Evolutionary conservation across 2,113 vertebrate genomes (phyloP).

Genomic region (Nymphicus hollandicus): DNA sequence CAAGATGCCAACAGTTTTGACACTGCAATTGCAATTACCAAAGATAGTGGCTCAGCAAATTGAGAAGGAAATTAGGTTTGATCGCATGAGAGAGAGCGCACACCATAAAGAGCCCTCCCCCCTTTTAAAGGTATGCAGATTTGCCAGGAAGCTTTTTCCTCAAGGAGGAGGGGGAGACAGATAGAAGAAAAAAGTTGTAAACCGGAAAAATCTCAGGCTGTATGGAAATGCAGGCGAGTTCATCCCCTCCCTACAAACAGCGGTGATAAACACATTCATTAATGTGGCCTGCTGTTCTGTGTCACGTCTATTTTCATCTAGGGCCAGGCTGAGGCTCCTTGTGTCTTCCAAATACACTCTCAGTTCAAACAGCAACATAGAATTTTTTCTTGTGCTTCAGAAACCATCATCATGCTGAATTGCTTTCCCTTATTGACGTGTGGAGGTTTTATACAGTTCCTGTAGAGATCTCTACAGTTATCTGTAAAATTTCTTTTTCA

Average conservation of each 20-base stretch:
- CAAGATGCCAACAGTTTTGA: conserved; percentile 54
- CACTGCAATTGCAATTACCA: conserved; percentile 36
- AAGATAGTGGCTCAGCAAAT: conserved; percentile 45
- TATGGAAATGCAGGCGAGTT: background rate
- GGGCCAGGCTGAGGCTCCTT: background rate
- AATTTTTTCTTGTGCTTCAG: background rate
- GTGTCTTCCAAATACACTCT: background rate
- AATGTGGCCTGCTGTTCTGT: background rate
- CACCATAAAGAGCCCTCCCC: background rate
- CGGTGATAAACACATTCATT: conserved; percentile 22
- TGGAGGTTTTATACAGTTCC: background rate
- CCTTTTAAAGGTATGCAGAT: conserved; percentile 13
- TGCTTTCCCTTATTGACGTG: background rate
- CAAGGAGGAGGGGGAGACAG: accelerated
- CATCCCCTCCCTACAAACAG: background rate
- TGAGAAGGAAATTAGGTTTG: conserved; percentile 53
- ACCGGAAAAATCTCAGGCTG: background rate
- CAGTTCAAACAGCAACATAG: background rate
- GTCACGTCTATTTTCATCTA: background rate
- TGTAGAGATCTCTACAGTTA: background rate
- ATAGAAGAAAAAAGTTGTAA: background rate
- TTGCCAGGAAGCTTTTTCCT: conserved; percentile 8
- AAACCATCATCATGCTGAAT: background rate
- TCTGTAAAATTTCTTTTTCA: background rate
- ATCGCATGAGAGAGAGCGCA: background rate